Base-by-base conservation (phyloP, 37 sponge, comb jelly and placozoan species). In the Ephydatia muelleri region DNA sequence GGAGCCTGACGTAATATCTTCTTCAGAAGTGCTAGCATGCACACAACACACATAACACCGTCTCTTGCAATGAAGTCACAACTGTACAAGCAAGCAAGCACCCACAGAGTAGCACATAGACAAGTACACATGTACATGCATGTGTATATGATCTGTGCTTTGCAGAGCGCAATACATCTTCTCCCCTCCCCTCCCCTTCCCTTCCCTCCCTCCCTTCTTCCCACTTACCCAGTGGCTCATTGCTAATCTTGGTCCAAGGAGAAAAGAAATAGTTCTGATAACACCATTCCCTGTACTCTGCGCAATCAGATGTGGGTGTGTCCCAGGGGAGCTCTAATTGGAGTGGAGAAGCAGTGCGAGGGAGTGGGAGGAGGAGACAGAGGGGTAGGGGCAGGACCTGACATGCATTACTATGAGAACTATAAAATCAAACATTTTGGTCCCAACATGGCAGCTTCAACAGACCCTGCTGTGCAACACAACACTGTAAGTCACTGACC, bases 281-380 rank as follows among this genome's bases (percentile, higher is more conserved):
- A 29, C 86, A 84, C 95, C 95, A 97, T 29, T 90, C 88, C 0
- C 38, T 30, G 75, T 89, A 97, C 77, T 96, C 88, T 23, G 82
- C 33, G 73, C 87, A 93, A 82, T 87, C 83, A 22, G 86, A 83
- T 8, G 94, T 83, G 13, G 99, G 99, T 16, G 85, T 84, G 80
- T 99, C 99, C 99, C 99, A 99, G n/a, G 99, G 99, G 38, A 99
- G 79, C 71, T 99, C 98, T 92, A 67, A 1, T 11, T 23, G 47
- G 29, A 30, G 67, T 23, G 28, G n/a, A 36, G 19, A 12, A 25
- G 36, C 13, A 25, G 14, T 16, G 37, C 12, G 12, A 75, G 25
- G 64, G 32, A 9, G 28, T 57, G 66, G 66, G 5, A 8, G 29
- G 2, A 33, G 38, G 13, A 16, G 30, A 22, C 2, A 48, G n/a